Evolutionary conservation across 2,888 invertebrate genomes (phyloP), one percentile per base, ranked within the genome.

Genomic region (Andrena hattorfiana): DNA sequence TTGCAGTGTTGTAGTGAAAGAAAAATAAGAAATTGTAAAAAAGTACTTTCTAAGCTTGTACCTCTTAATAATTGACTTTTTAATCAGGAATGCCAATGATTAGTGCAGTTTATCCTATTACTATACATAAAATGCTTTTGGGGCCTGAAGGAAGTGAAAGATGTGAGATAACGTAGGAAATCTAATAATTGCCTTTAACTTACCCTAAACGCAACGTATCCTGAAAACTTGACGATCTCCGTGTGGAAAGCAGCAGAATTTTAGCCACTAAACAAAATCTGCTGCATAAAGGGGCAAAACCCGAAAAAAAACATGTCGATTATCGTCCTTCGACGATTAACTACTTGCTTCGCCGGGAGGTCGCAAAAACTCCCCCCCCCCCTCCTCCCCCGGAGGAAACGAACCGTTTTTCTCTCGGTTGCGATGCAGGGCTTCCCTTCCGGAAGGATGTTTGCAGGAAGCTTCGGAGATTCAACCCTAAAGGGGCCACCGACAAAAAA

Each of bases 381-480:
- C 26, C 35, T 20, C 35, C 59, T 35, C 42, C 20, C 48, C 30
- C 6, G 7, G 51, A 42, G 54, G 59, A 60, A 71, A 79, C 64
- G 60, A 30, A 69, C 13, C 49, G 63, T 56, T 71, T 77, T 69
- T 78, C 66, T 23, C 6, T 32, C 35, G 30, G n/a, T 60, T n/a
- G 16, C 6, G 32, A 35, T n/a, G 4, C 1, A 10, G 76, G 42
- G 51, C 75, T 62, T 30, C 75, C 77, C 68, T 79, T 74, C 73
- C 74, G 87, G 73, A 81, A 54, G 78, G 77, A 83, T 74, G 81
- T 87, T 89, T 82, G 77, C 86, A 79, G 79, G 77, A 77, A 82
- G 63, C 75, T 67, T 54, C 69, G 59, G 73, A 71, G 81, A 85
- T 85, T 87, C 85, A 85, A 85, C 85, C 88, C 86, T 87, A 87